Evolutionary conservation across 2,888 invertebrate species (phyloP), one percentile per base, ranked within the genome.

Genomic region (Gibbula magus): DNA sequence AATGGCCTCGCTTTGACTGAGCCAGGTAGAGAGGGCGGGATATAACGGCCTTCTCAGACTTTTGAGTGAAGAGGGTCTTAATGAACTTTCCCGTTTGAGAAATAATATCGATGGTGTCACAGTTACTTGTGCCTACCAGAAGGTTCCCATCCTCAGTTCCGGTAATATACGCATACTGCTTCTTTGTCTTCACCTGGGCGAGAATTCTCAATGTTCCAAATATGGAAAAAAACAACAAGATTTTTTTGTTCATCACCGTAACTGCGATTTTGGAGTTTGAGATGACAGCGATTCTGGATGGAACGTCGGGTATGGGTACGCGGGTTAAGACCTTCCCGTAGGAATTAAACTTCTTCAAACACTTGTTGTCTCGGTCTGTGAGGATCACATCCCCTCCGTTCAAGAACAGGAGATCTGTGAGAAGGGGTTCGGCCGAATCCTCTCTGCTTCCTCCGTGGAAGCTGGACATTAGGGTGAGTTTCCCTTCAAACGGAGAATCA

Each of bases 301-400:
- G 84, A 0, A 79, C 76, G 53, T 82, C 84, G 10, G 82, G 82
- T 0, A 84, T 78, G 20, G 77, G 75, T 2, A 84, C 84, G 4
- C 81, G 81, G 3, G 84, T 84, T 61, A 84, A 77, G 16, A 82
- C 81, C 54, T 81, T 81, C n/a, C 83, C 84, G 5, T 81, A 32
- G 20, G 76, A 22, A 81, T 82, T 84, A 77, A 82, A 84, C 61
- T 84, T 84, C 39, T 83, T 83, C 35, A 83, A 78, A 74, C 82
- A 81, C 77, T 76, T 82, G 79, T 84, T 84, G 73, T 84, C 84
- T 22, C 84, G 20, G 70, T 84, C 84, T 10, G 82, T 81, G 1
- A 82, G 32, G 16, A 84, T 84, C 77, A 84, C 79, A 78, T 84
- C 84, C 35, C 82, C 82, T 53, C 75, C 79, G 39, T 78, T 56